phyloP scores from a whole-genome alignment of 2,888 invertebrate species.

The Melieria omissa region DNA sequence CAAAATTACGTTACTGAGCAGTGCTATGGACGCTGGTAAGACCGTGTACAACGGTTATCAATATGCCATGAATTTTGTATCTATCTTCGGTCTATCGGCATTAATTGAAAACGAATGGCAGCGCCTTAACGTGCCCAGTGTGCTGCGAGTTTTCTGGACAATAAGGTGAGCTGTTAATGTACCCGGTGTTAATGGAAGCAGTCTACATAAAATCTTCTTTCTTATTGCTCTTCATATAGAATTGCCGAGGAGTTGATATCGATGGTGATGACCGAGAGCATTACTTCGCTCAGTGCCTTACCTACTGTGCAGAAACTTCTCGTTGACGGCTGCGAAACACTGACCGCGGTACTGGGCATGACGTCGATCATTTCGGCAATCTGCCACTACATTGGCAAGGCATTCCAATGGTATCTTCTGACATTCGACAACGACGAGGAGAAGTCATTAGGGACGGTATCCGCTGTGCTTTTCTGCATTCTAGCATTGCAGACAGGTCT shows the following conservation, averaged over 20 bases:
- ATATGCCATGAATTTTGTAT: constrained; percentile 78
- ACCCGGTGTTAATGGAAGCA: background rate
- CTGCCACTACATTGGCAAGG: constrained; percentile 88
- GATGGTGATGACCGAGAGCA: constrained; percentile 63
- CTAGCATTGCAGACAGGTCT: constrained; percentile 90
- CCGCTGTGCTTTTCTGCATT: constrained; percentile 93
- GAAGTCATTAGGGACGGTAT: constrained; percentile 92
- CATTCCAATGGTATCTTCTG: constrained; percentile 89
- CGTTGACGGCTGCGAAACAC: constrained; percentile 89
- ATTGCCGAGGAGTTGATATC: constrained; percentile 59
- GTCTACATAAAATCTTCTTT: background rate
- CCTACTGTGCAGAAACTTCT: constrained; percentile 73
- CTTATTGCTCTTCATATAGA: constrained; percentile 47
- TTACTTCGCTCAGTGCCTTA: constrained; percentile 54
- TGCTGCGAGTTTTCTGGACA: constrained; percentile 89
- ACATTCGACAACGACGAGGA: constrained; percentile 90
- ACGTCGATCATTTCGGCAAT: constrained; percentile 90
- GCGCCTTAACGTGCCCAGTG: constrained; percentile 87
- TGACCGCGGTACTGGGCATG: constrained; percentile 91
- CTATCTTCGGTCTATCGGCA: constrained; percentile 86
- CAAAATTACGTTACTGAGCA: constrained; percentile 80
- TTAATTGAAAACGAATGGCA: constrained; percentile 91
- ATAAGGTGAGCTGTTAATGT: constrained; percentile 65
- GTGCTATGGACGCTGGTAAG: constrained; percentile 75
- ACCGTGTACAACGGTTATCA: constrained; percentile 79